Evolutionary conservation across 2,888 invertebrate genomes (phyloP).

Genomic region (Theodoxus fluviatilis): DNA sequence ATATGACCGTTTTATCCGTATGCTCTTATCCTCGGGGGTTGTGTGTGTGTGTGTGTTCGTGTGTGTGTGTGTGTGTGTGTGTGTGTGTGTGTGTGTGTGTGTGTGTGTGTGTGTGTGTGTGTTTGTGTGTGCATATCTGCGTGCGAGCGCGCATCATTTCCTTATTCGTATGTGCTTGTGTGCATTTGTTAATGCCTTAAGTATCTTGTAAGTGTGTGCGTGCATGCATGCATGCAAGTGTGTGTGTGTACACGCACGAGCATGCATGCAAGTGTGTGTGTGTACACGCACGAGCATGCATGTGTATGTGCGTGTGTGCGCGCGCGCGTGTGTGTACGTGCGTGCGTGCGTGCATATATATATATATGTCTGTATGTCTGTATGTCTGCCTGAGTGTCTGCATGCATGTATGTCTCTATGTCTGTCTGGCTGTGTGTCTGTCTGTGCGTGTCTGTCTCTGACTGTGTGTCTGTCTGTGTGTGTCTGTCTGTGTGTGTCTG

Average conservation of each 20-base stretch:
- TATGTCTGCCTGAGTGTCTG: too few species aligned
- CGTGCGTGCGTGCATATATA: neutral
- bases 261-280: slow-evolving; percentile 3
- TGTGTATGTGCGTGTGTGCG: neutral
- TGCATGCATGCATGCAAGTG: neutral
- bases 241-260: too few species aligned
- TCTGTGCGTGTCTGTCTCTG: neutral
- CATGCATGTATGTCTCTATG: neutral
- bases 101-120: neutral
- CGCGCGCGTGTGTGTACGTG: neutral
- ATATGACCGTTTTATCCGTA: too few species aligned
- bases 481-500: neutral
- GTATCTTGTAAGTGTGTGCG: neutral
- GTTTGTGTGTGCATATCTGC: neutral
- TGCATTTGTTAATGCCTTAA: too few species aligned
- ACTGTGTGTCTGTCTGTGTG: neutral
- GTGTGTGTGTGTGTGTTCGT: too few species aligned
- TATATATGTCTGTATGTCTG: too few species aligned
- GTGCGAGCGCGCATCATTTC: neutral
- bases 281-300: neutral
- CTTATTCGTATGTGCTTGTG: too few species aligned
- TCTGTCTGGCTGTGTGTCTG: neutral
- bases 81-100: slow-evolving; percentile 11
- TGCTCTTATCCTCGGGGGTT: too few species aligned
- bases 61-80: slow-evolving; percentile 14